These are phyloP conservation scores for Rhynchonycteris naso DNA, from an alignment of 2,797 vertebrate species.

Conservation along the genomic window DNA sequence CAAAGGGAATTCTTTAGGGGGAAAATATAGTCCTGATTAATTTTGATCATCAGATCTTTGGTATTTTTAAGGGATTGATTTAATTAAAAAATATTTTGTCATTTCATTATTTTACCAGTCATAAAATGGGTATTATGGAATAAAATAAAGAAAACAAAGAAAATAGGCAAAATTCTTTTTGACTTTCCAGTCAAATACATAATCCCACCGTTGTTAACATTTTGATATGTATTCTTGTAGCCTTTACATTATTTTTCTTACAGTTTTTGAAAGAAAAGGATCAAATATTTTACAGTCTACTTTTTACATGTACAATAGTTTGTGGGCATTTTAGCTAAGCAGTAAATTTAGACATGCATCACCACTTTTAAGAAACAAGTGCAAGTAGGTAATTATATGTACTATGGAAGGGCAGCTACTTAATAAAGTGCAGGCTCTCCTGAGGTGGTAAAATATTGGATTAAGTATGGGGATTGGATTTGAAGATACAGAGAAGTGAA, in stretches of 20 bases:
- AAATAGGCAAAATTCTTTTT: neutral
- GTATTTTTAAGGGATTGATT: conserved; percentile 34
- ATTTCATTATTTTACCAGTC: neutral
- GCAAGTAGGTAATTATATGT: neutral
- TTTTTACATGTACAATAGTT: neutral
- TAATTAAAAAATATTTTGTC: neutral
- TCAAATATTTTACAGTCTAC: conserved; percentile 6
- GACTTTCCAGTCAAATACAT: neutral
- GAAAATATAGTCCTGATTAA: neutral
- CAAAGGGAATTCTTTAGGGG: neutral
- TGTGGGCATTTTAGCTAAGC: neutral
- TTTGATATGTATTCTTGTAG: neutral
- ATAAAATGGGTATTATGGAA: neutral
- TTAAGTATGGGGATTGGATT: neutral
- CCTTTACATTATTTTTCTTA: conserved; percentile 27
- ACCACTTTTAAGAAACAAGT: conserved; percentile 36
- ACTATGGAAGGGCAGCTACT: neutral
- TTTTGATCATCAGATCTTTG: neutral
- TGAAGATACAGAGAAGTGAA: conserved; percentile 1
- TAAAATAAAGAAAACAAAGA: neutral
- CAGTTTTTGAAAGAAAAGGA: neutral
- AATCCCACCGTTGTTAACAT: neutral
- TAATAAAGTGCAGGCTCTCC: neutral
- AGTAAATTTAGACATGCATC: neutral
- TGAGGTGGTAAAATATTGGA: neutral